Conservation (phyloP, 2,888 invertebrate genomes). For the Andrena fulva region DNA sequence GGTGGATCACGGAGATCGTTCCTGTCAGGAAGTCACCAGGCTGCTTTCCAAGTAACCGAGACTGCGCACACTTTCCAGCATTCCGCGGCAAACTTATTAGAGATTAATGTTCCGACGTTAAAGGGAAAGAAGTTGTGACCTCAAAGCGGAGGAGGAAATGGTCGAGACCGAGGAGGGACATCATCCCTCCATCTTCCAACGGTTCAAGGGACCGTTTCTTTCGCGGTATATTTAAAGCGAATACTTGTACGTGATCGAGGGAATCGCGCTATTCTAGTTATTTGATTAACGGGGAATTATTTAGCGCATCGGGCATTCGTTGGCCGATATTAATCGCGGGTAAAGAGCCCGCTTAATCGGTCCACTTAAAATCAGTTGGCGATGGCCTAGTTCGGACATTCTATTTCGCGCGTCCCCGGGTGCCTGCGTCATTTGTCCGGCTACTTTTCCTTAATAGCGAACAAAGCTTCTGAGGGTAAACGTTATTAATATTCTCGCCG, state of each 20-base stretch:
- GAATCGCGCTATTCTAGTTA: background rate
- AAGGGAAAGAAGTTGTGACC: too few relatives aligned
- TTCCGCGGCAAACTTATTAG: background rate
- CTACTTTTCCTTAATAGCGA: constrained; percentile 22
- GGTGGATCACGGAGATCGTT: constrained; percentile 33
- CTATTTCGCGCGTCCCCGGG: constrained; percentile 14
- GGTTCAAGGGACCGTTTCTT: background rate
- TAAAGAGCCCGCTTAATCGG: constrained; percentile 35
- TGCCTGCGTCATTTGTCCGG: constrained; percentile 15
- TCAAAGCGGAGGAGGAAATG: too few relatives aligned
- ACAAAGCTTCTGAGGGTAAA: constrained; percentile 35
- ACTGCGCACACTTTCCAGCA: background rate
- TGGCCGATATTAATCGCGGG: constrained; percentile 28
- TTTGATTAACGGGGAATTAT: constrained; percentile 21
- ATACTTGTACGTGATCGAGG: background rate
- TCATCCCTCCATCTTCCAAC: background rate
- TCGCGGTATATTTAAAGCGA: background rate
- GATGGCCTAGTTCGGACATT: constrained; percentile 31
- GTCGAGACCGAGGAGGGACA: too few relatives aligned
- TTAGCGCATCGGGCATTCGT: constrained; percentile 13
- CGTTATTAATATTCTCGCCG: constrained; percentile 41
- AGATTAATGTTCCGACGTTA: too few relatives aligned
- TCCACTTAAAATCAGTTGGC: constrained; percentile 29
- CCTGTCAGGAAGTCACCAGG: constrained; percentile 58
- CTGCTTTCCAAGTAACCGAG: background rate